Evolutionary conservation across 2,888 invertebrate species (phyloP).

Genomic region (Cephus pulcher): DNA sequence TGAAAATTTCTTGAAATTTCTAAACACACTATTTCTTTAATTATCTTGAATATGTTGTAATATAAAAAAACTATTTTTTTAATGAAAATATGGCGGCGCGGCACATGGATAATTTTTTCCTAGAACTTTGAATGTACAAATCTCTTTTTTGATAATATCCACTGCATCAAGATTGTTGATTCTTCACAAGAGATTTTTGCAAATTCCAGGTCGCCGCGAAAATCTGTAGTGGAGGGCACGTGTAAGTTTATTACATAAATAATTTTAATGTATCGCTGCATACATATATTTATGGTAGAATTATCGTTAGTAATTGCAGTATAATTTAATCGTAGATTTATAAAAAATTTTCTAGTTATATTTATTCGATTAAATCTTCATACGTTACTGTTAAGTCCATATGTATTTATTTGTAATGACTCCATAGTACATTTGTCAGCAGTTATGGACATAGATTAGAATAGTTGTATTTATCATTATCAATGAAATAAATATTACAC

Average conservation of each 20-base stretch:
- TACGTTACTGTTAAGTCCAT: not conserved
- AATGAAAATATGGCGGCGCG: not conserved
- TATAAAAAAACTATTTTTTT: not conserved
- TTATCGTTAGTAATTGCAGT: not conserved
- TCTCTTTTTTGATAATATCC: not conserved
- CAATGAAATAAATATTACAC: not conserved
- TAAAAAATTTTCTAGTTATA: no score
- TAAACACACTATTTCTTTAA: not conserved
- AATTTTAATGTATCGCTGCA: not conserved
- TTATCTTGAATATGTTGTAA: not conserved
- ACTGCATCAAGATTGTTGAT: not conserved
- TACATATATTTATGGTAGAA: not conserved
- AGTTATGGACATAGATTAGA: not conserved
- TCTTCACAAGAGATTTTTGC: not conserved
- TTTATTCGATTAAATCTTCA: not conserved
- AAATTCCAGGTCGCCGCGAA: conserved; percentile 51
- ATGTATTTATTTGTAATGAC: not conserved
- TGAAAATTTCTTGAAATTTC: not conserved
- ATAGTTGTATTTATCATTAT: not conserved
- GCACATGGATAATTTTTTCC: not conserved
- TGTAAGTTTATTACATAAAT: conserved; percentile 42
- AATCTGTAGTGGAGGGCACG: conserved; percentile 57
- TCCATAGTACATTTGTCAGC: not conserved
- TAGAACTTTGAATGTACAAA: not conserved
- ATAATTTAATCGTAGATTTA: not conserved